phyloP scores from a whole-genome alignment of 2,113 vertebrate genomes.

The Oxygymnocypris stewartii region DNA sequence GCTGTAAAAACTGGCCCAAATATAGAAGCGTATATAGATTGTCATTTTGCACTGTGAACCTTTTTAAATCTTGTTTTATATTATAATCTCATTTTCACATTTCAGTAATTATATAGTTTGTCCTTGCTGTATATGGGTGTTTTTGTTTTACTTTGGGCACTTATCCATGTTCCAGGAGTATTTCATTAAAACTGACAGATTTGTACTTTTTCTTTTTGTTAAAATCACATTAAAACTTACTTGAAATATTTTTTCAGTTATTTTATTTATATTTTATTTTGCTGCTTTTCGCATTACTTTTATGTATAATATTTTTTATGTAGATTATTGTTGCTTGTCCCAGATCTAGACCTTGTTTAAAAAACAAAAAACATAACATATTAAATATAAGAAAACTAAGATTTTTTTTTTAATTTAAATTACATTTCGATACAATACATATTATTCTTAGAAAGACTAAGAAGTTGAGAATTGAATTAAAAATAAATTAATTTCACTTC shows the following conservation, averaged over 20 bases:
- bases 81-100: background rate
- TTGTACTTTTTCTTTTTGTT: background rate
- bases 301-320: background rate
- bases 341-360: background rate
- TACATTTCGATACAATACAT: no score
- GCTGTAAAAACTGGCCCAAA: conserved; percentile 8
- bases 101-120: conserved; percentile 4
- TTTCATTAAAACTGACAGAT: background rate
- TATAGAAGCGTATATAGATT: conserved; percentile 6
- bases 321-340: background rate
- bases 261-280: background rate
- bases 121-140: background rate
- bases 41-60: background rate
- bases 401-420: no score
- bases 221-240: background rate
- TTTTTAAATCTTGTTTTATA: conserved; percentile 15
- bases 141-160: background rate
- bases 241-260: background rate
- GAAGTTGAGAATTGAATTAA: background rate
- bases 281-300: background rate
- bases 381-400: background rate
- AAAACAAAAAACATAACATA: background rate
- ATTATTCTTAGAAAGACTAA: background rate
- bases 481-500: background rate
- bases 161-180: background rate